Base-by-base conservation (phyloP, 2,797 vertebrate species). In the Novumbra hubbsi region DNA sequence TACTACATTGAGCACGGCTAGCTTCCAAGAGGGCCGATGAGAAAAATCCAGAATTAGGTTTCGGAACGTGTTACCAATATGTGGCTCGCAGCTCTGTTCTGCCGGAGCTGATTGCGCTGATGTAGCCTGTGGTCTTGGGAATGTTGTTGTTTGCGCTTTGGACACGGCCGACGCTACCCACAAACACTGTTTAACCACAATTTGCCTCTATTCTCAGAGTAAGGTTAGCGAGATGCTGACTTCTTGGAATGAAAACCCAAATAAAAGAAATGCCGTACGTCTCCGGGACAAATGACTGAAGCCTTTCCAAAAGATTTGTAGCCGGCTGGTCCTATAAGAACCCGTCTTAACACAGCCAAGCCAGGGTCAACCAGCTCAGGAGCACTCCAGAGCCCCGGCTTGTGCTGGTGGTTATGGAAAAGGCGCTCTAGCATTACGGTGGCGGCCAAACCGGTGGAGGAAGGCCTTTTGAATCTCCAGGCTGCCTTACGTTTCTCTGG, bases 1-100 rank as follows among this genome's bases (percentile, higher is more conserved):
- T 83, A 74, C 55, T 24, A 49, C 48, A 72, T 21, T 48, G 21
- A 63, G 68, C 21, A 41, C 17, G 64, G 73, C 19, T 12, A 16
- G 41, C 27, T 12, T 77, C 49, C 55, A 72, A 65, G 38, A 80
- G 64, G 70, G 24, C 15, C 49, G 32, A 17, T 24, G 65, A 60
- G n/a, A 38, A 65, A 69, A 63, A 72, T 50, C 21, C 68, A 12
- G 11, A 50, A 38, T 32, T 55, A 66, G 21, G 71, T 49, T 24
- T 9, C 3, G 14, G 38, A 34, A 5, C 50, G 27, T 45, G 49
- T 30, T 63, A 14, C 60, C 12, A 63, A 28, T 28, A 27, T 30
- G 60, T 63, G 60, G 60, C 60, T 24, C 14, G 12, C n/a, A 55
- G 19, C 52, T n/a, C 19, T 52, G 17, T 52, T n/a, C 50, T 6